Percentiles rank a stretch among this genome's conserved stretches.
Evolutionary conservation across 2,113 vertebrate genomes (phyloP).

Genomic region (Oceanites oceanicus): DNA sequence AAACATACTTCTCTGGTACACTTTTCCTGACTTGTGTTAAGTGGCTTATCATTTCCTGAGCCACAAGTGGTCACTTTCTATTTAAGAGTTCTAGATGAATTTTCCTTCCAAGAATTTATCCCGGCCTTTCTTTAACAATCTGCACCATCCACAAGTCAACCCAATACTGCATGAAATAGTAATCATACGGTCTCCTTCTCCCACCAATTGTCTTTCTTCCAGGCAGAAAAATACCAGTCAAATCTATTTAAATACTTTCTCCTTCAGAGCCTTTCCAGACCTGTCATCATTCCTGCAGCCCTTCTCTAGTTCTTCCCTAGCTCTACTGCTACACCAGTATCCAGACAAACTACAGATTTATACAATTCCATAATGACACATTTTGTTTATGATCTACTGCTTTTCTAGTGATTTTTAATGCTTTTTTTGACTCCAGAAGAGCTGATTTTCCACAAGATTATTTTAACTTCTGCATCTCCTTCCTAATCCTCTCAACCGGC

Average conservation of each 20-base stretch:
- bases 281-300: not conserved
- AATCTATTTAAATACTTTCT: not conserved
- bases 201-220: not conserved
- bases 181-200: not conserved
- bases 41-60: rapidly evolving
- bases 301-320: not conserved
- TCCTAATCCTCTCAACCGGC: not conserved
- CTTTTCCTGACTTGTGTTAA: not conserved
- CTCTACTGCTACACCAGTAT: not conserved
- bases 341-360: not conserved
- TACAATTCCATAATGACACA: not conserved
- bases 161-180: not conserved
- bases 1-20: not conserved
- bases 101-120: not conserved
- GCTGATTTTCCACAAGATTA: not conserved
- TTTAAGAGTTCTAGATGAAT: not conserved
- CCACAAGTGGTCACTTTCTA: not conserved
- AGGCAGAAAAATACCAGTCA: not conserved
- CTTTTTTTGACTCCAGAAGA: not conserved
- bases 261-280: not conserved
- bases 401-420: not conserved
- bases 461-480: not conserved
- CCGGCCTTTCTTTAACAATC: not conserved
- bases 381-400: not conserved
- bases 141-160: not conserved